Evolutionary conservation across 1,140 invertebrate species (phyloP).

Genomic region (Goniozus legneri): DNA sequence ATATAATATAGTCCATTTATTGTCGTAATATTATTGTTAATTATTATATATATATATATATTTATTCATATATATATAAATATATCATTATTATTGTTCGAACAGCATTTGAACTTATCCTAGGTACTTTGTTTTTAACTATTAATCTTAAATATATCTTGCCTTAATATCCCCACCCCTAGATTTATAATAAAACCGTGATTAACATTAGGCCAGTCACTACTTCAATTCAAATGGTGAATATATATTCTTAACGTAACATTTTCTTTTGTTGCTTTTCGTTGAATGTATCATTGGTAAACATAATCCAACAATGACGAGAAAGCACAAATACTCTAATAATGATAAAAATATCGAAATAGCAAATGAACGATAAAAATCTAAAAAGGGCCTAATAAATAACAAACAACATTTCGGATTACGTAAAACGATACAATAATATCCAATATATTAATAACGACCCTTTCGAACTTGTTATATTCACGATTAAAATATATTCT

Average conservation of each 20-base stretch:
- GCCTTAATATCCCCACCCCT: not conserved
- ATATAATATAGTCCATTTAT: conserved; percentile 28
- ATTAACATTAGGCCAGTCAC: conserved; percentile 51
- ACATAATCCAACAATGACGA: no score
- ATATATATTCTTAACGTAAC: conserved; percentile 16
- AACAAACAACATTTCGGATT: no score
- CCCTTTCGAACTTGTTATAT: not conserved
- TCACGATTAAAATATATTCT: not conserved
- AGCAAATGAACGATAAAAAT: not conserved
- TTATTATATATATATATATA: conserved; percentile 30
- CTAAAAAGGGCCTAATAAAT: no score
- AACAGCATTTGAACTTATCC: conserved; percentile 54
- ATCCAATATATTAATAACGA: no score
- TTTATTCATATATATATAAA: conserved; percentile 31
- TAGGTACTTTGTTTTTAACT: conserved; percentile 32
- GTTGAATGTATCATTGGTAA: no score
- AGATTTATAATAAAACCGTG: conserved; percentile 24
- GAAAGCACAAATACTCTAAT: not conserved
- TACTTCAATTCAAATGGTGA: conserved; percentile 39
- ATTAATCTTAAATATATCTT: conserved; percentile 18
- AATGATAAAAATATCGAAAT: not conserved
- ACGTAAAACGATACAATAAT: no score
- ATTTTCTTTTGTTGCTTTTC: no score
- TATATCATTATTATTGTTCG: conserved; percentile 55
- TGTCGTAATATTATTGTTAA: no score